Conservation (phyloP, 2,113 vertebrate species). For the Hyperopisus bebe region DNA sequence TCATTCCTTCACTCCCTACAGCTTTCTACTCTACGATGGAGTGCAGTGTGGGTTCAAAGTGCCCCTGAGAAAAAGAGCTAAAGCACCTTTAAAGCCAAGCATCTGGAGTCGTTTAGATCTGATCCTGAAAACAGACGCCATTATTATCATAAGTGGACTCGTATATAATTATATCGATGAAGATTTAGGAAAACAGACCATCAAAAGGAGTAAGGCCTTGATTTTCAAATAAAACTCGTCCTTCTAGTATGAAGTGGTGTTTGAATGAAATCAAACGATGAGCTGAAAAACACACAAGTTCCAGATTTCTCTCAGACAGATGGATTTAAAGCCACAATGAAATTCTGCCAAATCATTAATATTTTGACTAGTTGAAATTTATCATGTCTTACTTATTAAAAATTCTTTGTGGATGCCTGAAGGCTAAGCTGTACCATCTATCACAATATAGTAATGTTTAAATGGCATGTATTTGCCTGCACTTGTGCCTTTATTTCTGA, state of each 20-base stretch:
- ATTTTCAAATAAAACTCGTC: not conserved
- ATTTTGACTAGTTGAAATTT: conserved; percentile 1
- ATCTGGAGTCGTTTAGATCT: not conserved
- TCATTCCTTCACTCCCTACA: not conserved
- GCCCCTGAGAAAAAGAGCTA: not conserved
- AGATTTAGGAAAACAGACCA: not conserved
- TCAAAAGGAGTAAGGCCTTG: not conserved
- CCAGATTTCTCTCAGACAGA: not conserved
- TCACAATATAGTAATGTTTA: not conserved
- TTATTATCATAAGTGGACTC: not conserved
- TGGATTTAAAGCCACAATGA: not conserved
- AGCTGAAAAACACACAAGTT: not conserved
- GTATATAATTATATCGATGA: not conserved
- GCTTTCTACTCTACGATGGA: not conserved
- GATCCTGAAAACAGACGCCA: not conserved
- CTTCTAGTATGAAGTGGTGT: not conserved
- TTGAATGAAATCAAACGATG: not conserved
- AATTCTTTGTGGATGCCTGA: not conserved
- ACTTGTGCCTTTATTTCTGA: not conserved
- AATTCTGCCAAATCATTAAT: not conserved
- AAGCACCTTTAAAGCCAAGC: not conserved
- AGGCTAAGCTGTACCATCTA: not conserved
- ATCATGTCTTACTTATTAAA: not conserved
- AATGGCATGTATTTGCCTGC: not conserved
- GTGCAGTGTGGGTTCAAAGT: not conserved